Conservation (phyloP, 2,888 invertebrate genomes). For the Agrochola lychnidis region DNA sequence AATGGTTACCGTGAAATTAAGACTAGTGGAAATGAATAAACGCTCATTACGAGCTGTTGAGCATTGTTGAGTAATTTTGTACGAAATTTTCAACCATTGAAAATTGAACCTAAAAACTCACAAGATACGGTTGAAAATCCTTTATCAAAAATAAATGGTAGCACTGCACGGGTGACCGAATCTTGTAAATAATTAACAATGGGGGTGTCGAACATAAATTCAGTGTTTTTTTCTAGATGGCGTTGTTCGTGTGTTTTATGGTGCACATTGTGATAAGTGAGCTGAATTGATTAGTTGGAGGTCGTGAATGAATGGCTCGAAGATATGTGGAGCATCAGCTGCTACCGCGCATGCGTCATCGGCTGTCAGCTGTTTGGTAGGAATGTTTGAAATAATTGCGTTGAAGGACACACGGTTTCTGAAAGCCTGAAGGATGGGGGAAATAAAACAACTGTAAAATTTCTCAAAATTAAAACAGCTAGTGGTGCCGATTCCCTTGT, state of each 20-base stretch:
- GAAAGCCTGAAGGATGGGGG: too few relatives aligned
- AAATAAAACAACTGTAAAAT: neutral
- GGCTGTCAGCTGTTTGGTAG: slow-evolving; percentile 23
- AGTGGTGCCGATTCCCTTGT: too few relatives aligned
- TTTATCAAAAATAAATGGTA: neutral
- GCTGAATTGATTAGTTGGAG: slow-evolving; percentile 53
- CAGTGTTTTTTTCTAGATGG: slow-evolving; percentile 48
- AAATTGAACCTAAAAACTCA: neutral
- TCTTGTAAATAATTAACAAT: slow-evolving; percentile 65
- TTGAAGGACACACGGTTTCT: neutral
- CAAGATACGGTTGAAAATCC: neutral
- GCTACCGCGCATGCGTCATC: slow-evolving; percentile 37
- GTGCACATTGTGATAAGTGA: slow-evolving; percentile 57
- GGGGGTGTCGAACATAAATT: slow-evolving; percentile 58
- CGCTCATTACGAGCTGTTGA: slow-evolving; percentile 75
- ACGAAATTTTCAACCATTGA: neutral
- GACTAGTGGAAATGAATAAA: slow-evolving; percentile 80
- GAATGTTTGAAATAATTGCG: neutral
- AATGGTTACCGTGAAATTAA: slow-evolving; percentile 81
- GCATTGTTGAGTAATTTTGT: slow-evolving; percentile 63
- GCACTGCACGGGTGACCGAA: slow-evolving; percentile 59
- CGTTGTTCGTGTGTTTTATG: slow-evolving; percentile 61
- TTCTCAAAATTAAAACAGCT: neutral
- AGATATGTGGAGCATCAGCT: slow-evolving; percentile 53
- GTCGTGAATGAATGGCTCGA: slow-evolving; percentile 55